Evolutionary conservation across 37 sponge, comb jelly and placozoan genomes (phyloP).

Genomic region (Spongia lamella): DNA sequence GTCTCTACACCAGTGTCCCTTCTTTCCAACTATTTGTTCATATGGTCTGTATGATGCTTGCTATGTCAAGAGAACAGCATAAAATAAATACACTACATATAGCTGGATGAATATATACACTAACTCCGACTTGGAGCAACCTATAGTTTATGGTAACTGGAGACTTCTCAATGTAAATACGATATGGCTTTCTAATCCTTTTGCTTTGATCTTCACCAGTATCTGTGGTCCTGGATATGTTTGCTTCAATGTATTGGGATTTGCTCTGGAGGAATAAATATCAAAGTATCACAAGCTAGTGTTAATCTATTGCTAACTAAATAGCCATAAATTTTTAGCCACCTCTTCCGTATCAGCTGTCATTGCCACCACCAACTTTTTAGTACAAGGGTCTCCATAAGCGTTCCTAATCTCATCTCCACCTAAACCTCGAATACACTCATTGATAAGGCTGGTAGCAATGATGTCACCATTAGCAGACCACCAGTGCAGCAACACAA

Average conservation of each 20-base stretch:
- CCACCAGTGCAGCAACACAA: background rate
- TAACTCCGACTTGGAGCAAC: slow-evolving; percentile 71
- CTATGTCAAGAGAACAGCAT: slow-evolving; percentile 23
- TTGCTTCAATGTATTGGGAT: slow-evolving; percentile 66
- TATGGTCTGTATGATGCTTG: slow-evolving; percentile 47
- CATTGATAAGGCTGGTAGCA: slow-evolving; percentile 37
- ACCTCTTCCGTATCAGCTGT: slow-evolving; percentile 72
- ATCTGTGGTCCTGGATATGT: slow-evolving; percentile 44
- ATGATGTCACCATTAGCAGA: slow-evolving; percentile 11
- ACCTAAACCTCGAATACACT: slow-evolving; percentile 35
- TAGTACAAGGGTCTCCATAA: slow-evolving; percentile 42
- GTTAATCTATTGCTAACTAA: background rate
- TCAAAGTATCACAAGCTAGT: background rate
- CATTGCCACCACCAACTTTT: slow-evolving; percentile 66
- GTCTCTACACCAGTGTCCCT: slow-evolving; percentile 35
- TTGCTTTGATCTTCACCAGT: slow-evolving; percentile 15
- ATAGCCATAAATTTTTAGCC: background rate
- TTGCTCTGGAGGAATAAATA: slow-evolving; percentile 45
- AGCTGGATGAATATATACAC: background rate
- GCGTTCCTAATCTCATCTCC: slow-evolving; percentile 31
- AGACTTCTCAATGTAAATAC: slow-evolving; percentile 71
- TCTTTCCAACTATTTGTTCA: slow-evolving; percentile 33
- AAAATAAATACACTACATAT: background rate
- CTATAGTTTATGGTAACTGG: slow-evolving; percentile 62
- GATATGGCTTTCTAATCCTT: slow-evolving; percentile 65